Percentiles rank a stretch among this genome's conserved stretches.
These are phyloP conservation scores for Siphamia tubifer DNA, from an alignment of 2,113 vertebrate genomes.

Conservation along the genomic window DNA sequence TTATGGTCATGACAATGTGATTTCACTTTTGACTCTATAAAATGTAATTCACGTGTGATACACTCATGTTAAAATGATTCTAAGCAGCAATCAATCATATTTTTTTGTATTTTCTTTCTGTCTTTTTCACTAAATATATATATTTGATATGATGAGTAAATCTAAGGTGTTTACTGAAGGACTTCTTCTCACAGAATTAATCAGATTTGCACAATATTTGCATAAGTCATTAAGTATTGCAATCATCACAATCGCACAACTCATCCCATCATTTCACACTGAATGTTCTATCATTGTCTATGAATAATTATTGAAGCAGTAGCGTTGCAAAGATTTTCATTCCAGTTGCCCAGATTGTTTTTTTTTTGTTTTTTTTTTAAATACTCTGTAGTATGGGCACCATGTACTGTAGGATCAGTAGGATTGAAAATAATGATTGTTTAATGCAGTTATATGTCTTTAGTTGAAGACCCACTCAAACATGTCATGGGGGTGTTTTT, in stretches of 20 bases:
- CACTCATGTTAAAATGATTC: too few relatives aligned
- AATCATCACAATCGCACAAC: not conserved
- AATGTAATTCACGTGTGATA: too few relatives aligned
- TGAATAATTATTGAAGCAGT: not conserved
- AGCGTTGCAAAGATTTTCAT: not conserved
- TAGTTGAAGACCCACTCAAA: rapidly evolving
- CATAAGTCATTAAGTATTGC: not conserved
- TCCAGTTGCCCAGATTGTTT: not conserved
- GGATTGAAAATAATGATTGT: too few relatives aligned
- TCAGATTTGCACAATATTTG: not conserved
- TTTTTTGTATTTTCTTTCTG: too few relatives aligned
- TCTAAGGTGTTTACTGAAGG: not conserved
- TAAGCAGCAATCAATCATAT: too few relatives aligned
- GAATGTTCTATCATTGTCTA: not conserved
- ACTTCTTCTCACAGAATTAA: not conserved
- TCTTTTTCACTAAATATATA: not conserved
- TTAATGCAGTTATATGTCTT: too few relatives aligned
- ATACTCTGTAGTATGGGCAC: too few relatives aligned
- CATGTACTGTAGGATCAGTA: too few relatives aligned
- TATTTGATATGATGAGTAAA: not conserved
- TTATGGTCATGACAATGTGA: too few relatives aligned
- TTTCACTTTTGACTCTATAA: too few relatives aligned
- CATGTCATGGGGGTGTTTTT: not conserved
- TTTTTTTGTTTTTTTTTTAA: too few relatives aligned
- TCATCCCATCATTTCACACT: not conserved